These are phyloP conservation scores for Pseudomyrmex pallidus DNA, from an alignment of 1,140 invertebrate genomes.

Conservation along the genomic window DNA sequence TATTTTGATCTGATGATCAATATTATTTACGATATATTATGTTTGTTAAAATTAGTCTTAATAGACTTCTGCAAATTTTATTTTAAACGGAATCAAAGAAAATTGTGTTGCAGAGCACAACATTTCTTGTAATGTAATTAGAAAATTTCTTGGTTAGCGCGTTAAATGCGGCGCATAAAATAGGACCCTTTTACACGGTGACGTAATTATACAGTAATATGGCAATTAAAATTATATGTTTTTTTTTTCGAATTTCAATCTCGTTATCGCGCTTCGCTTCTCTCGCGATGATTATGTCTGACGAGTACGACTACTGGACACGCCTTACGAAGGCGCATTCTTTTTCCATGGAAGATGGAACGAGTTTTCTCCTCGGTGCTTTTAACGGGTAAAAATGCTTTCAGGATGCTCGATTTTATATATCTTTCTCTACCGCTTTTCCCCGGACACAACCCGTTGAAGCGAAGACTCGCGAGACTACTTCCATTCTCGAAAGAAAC, in stretches of 20 bases:
- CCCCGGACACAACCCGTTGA: conserved; percentile 41
- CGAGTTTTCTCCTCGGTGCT: conserved; percentile 71
- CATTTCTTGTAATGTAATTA: conserved; percentile 20
- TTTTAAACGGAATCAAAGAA: conserved; percentile 13
- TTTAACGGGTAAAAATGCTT: conserved; percentile 73
- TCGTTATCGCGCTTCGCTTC: conserved; percentile 55
- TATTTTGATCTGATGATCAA: not conserved
- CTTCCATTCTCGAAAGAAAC: conserved; percentile 51
- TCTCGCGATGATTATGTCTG: conserved; percentile 68
- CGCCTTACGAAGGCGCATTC: conserved; percentile 59
- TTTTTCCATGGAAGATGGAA: conserved; percentile 70
- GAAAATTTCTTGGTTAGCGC: conserved; percentile 28
- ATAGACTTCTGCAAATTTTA: not conserved
- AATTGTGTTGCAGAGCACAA: conserved; percentile 7
- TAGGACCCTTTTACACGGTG: not conserved
- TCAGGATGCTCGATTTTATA: conserved; percentile 70
- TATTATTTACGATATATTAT: not conserved
- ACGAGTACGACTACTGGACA: conserved; percentile 64
- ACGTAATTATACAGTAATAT: conserved; percentile 24
- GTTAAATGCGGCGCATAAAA: conserved; percentile 7
- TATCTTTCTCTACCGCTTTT: conserved; percentile 59
- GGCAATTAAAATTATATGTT: conserved; percentile 37
- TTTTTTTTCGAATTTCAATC: conserved; percentile 58
- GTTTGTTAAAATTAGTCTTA: not conserved
- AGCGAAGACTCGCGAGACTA: conserved; percentile 57